A percentile compares a stretch with the other conserved stretches of the same genome.
Evolutionary conservation across 37 sponge, comb jelly and placozoan species (phyloP).

Genomic region (Ianthella basta): DNA sequence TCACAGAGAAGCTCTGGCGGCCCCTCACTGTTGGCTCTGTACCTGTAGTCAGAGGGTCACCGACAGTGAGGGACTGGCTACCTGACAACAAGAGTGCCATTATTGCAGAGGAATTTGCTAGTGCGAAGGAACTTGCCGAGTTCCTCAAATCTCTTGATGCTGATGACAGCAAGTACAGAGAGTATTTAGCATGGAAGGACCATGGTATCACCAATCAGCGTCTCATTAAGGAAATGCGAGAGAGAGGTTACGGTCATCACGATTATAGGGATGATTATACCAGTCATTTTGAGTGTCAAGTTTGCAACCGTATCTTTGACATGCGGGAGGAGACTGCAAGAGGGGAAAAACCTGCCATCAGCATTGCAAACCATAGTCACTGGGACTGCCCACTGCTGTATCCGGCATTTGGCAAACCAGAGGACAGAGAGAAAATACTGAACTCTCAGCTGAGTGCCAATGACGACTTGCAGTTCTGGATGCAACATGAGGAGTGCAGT

Average conservation of each 20-base stretch:
- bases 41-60: conserved; percentile 77
- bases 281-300: conserved; percentile 67
- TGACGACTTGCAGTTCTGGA: conserved; percentile 1
- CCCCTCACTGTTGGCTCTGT: conserved; percentile 75
- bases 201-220: conserved; percentile 55
- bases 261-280: too few relatives aligned
- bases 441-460: background rate
- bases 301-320: conserved; percentile 60
- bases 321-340: conserved; percentile 12
- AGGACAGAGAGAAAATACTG: background rate
- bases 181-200: conserved; percentile 67
- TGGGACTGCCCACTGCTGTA: conserved; percentile 27
- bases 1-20: conserved; percentile 90
- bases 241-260: conserved; percentile 51
- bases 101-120: conserved; percentile 71
- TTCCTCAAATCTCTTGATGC: conserved; percentile 67
- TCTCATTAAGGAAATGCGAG: conserved; percentile 43
- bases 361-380: conserved; percentile 34
- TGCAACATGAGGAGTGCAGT: conserved; percentile 4
- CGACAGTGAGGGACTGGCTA: conserved; percentile 81
- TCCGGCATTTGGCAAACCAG: conserved; percentile 25
- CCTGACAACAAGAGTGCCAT: conserved; percentile 55
- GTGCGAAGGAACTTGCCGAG: conserved; percentile 71
- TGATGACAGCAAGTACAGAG: conserved; percentile 68
- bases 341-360: background rate